These are phyloP conservation scores for Steromphala cineraria DNA, from an alignment of 2,888 invertebrate species.

Conservation along the genomic window DNA sequence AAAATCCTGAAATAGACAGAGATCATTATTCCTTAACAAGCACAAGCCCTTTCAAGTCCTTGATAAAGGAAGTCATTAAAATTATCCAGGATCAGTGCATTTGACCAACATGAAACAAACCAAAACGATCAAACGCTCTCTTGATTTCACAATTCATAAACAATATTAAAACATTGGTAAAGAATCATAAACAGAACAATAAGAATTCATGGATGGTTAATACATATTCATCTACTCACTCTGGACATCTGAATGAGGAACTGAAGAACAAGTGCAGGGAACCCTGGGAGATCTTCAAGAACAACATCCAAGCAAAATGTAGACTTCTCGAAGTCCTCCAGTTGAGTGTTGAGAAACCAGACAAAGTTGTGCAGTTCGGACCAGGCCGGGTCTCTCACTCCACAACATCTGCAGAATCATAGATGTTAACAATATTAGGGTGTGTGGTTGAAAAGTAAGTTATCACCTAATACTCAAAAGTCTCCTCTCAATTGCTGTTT, in stretches of 20 bases:
- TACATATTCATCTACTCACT: slow-evolving; percentile 35
- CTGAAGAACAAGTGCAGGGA: slow-evolving; percentile 57
- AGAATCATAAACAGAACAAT: too few relatives aligned
- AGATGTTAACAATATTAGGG: background rate
- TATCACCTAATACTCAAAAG: too few relatives aligned
- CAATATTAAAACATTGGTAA: too few relatives aligned
- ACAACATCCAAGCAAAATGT: slow-evolving; percentile 50
- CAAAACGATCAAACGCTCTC: too few relatives aligned
- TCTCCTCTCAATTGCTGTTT: too few relatives aligned
- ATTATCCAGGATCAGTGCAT: too few relatives aligned
- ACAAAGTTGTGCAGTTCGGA: slow-evolving; percentile 64
- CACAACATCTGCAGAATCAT: slow-evolving; percentile 47
- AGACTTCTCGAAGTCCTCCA: slow-evolving; percentile 58
- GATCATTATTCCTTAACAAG: background rate
- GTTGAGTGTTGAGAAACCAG: slow-evolving; percentile 64
- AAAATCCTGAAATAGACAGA: slow-evolving; percentile 53
- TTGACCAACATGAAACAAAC: too few relatives aligned
- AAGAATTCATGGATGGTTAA: too few relatives aligned
- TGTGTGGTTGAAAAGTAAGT: background rate
- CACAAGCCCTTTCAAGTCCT: too few relatives aligned
- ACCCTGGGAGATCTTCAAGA: slow-evolving; percentile 59
- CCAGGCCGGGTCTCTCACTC: slow-evolving; percentile 58
- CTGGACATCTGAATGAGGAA: slow-evolving; percentile 65
- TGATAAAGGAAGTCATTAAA: too few relatives aligned
- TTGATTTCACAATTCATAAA: too few relatives aligned